Evolutionary conservation across 2,113 vertebrate genomes (phyloP), one percentile per base, ranked within the genome.

Genomic region (Carettochelys insculpta): DNA sequence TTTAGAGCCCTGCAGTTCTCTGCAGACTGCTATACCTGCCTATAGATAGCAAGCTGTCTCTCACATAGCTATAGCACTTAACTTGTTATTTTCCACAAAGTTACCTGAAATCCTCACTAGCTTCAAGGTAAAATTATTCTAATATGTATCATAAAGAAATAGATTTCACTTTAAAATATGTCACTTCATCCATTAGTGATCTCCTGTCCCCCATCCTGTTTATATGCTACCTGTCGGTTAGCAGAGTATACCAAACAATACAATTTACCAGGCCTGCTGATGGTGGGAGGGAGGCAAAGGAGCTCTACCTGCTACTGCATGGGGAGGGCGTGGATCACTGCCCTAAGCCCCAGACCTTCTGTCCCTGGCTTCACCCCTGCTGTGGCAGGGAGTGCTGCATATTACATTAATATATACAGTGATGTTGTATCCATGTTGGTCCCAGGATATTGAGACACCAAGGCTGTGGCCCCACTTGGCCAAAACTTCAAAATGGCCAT

Each of bases 21-120:
- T 41, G 41, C 19, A 5, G 34, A 20, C 2, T 1, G 5, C 2
- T 4, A 19, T 38, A 16, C n/a, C 61, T 68, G 19, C 20, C 52
- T 53, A 19, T 53, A 71, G 3, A 0, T 38, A 31, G n/a, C 24
- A 82, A 68, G 61, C 17, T 90, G 38, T 82, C 87, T 65, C 6
- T 1, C 34, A 38, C 19, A 16, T 1, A 1, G 34, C 38, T 25
- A 1, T 2, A 1, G 50, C 2, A 0, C n/a, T 34, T 1, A 1
- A 17, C 19, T 85, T 65, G 34, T 61, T 80, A n/a, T 78, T 29
- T 65, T 51, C 13, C 0, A 80, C 52, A 3, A 1, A 89, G 22
- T 48, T 68, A 38, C 86, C 86, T 89, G 48, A 68, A 54, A 48
- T 16, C 84, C 0, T 0, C n/a, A 17, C 48, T 86, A 80, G 50